phyloP scores from a whole-genome alignment of 2,113 vertebrate species.

The Falcunculus frontatus region DNA sequence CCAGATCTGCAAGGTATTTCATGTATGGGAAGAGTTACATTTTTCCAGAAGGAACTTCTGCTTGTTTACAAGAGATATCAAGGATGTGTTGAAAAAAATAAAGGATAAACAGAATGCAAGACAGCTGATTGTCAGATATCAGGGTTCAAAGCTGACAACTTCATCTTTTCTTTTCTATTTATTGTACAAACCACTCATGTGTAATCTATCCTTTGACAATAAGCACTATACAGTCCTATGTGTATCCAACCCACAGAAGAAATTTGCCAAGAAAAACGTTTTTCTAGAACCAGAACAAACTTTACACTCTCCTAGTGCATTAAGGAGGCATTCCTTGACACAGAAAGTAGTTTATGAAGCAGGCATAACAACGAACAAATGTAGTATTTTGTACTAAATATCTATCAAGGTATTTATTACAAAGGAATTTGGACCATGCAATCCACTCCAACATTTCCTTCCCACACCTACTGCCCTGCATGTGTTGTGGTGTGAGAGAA shows the following conservation, averaged over 20 bases:
- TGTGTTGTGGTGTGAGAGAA: background rate
- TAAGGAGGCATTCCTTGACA: background rate
- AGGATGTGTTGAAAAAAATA: background rate
- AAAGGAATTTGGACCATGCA: background rate
- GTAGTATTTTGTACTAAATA: background rate
- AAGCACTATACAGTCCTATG: accelerated
- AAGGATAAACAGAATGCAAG: background rate
- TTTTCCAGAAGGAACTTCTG: background rate
- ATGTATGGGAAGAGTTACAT: background rate
- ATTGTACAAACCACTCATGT: background rate
- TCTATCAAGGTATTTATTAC: background rate
- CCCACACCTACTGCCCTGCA: background rate
- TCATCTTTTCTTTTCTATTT: background rate
- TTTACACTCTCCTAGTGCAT: background rate
- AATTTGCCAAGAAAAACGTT: background rate
- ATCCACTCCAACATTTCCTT: background rate
- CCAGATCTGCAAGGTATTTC: background rate
- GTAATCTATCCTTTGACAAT: background rate
- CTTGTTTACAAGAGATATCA: background rate
- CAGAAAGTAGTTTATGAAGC: background rate
- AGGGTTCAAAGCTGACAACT: background rate
- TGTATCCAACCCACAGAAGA: background rate
- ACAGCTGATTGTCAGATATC: background rate
- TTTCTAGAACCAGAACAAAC: background rate
- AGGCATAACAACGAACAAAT: background rate